Conservation (phyloP, 2,797 vertebrate species). For the Artibeus jamaicensis region DNA sequence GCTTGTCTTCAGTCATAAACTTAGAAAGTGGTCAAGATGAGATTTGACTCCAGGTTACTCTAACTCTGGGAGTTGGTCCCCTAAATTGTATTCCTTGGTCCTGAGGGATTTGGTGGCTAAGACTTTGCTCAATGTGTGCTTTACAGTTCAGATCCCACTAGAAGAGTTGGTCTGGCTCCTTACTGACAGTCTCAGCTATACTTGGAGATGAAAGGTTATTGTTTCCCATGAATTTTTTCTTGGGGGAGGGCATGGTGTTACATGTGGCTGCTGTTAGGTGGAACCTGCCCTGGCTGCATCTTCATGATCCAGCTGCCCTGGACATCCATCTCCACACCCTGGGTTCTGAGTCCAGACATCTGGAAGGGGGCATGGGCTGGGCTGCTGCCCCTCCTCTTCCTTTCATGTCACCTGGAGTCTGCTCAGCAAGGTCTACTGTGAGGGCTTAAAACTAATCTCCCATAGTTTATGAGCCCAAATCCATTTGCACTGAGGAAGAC, state of each 20-base stretch:
- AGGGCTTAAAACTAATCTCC: conserved; percentile 81
- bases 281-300: conserved; percentile 35
- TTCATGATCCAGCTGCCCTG: conserved; percentile 49
- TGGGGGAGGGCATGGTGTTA: neutral
- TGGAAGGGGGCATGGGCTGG: conserved; percentile 59
- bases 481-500: conserved; percentile 82
- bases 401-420: conserved; percentile 79
- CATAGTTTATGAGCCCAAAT: conserved; percentile 84
- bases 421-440: conserved; percentile 72
- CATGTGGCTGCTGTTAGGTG: conserved; percentile 23
- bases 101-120: neutral
- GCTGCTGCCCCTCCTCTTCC: conserved; percentile 66
- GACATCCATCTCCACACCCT: conserved; percentile 26
- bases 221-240: conserved; percentile 29
- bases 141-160: neutral
- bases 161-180: neutral
- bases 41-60: neutral
- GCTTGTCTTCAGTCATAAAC: neutral
- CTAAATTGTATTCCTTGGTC: neutral
- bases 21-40: neutral
- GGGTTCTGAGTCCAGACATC: conserved; percentile 45
- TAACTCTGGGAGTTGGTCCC: neutral
- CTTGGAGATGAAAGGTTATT: conserved; percentile 46
- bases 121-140: neutral
- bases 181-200: conserved; percentile 34